phyloP scores from a whole-genome alignment of 2,888 invertebrate genomes.

The Ennomos quercinarius region DNA sequence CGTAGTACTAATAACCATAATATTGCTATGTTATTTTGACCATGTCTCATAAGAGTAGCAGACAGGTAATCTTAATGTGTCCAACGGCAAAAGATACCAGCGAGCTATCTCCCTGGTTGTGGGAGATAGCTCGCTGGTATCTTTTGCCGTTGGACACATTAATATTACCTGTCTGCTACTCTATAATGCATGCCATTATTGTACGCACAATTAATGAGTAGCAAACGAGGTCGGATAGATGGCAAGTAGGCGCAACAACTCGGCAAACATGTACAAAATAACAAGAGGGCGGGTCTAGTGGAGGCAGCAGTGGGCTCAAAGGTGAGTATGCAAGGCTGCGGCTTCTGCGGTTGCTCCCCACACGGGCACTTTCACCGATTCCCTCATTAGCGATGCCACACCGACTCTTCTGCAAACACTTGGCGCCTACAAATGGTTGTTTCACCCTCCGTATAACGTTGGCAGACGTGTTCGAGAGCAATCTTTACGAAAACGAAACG shows the following conservation, averaged over 20 bases:
- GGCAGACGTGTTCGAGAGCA: slow-evolving; percentile 49
- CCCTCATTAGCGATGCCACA: slow-evolving; percentile 76
- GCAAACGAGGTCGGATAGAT: slow-evolving; percentile 45
- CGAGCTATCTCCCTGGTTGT: no score
- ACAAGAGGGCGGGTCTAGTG: slow-evolving; percentile 46
- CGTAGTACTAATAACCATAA: no score
- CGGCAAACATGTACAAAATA: slow-evolving; percentile 44
- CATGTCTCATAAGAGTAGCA: no score
- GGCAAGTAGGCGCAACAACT: slow-evolving; percentile 36
- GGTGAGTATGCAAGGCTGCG: slow-evolving; percentile 47
- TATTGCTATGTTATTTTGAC: no score
- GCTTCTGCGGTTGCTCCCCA: slow-evolving; percentile 58
- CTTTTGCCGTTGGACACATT: no score
- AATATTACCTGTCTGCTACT: no score
- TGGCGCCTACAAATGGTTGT: slow-evolving; percentile 71
- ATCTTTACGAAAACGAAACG: slow-evolving; percentile 47
- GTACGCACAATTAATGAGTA: slow-evolving; percentile 39
- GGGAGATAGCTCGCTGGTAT: slow-evolving; percentile 9
- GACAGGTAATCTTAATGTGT: no score
- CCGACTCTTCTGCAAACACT: slow-evolving; percentile 74
- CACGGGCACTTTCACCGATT: slow-evolving; percentile 68
- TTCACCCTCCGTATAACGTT: slow-evolving; percentile 52
- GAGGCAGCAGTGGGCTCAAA: slow-evolving; percentile 42
- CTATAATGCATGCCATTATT: slow-evolving; percentile 36
- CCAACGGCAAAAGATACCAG: neutral